These are phyloP conservation scores for Pedetes capensis DNA, from an alignment of 2,113 vertebrate genomes.

Conservation along the genomic window DNA sequence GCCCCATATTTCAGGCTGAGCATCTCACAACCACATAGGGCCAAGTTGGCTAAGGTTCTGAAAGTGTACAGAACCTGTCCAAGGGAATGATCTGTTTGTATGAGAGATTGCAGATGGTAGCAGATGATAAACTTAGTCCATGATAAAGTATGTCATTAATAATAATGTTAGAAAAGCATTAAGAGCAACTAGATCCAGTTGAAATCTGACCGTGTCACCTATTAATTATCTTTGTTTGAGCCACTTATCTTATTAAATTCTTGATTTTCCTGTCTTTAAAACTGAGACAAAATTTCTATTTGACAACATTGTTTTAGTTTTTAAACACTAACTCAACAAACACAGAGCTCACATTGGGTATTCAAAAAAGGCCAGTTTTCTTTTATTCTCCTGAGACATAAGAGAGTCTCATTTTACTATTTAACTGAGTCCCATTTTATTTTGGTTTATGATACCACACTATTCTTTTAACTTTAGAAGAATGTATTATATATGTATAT, in stretches of 20 bases:
- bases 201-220: not conserved
- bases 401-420: not conserved
- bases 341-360: not conserved
- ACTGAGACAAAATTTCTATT: not conserved
- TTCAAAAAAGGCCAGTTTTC: not conserved
- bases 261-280: not conserved
- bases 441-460: not conserved
- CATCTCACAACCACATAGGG: not conserved
- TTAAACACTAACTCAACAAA: not conserved
- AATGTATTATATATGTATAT: not conserved
- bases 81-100: not conserved
- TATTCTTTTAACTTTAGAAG: not conserved
- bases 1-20: not conserved
- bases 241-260: not conserved
- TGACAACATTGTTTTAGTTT: not conserved
- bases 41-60: not conserved
- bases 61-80: not conserved
- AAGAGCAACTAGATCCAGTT: not conserved
- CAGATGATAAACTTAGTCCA: not conserved
- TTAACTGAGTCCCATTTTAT: not conserved
- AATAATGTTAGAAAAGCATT: not conserved
- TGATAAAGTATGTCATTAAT: not conserved
- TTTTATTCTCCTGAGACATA: not conserved
- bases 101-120: not conserved
- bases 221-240: not conserved